A percentile compares a stretch with the other conserved stretches of the same genome.
Evolutionary conservation across 2,888 invertebrate species (phyloP).

Genomic region (Trachelus iudaicus): DNA sequence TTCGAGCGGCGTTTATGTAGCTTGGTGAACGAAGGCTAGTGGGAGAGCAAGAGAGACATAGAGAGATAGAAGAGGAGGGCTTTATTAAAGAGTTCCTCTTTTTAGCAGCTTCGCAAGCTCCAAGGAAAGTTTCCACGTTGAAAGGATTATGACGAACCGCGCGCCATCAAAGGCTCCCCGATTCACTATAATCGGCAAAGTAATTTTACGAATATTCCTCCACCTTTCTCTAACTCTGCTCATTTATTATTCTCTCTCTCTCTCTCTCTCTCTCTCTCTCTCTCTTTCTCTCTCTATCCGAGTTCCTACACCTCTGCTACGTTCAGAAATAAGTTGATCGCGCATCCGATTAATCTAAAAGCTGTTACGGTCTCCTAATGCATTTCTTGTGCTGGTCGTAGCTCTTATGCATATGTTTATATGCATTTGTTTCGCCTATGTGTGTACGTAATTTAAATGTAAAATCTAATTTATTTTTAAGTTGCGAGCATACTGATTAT

Average conservation of each 20-base stretch:
- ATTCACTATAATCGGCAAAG: slow-evolving; percentile 39
- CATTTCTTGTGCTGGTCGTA: too few relatives aligned
- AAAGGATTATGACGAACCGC: slow-evolving; percentile 42
- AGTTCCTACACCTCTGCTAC: background rate
- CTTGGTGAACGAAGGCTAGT: slow-evolving; percentile 10
- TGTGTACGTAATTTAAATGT: too few relatives aligned
- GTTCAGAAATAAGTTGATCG: too few relatives aligned
- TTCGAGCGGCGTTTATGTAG: slow-evolving; percentile 3
- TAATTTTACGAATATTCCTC: slow-evolving; percentile 39
- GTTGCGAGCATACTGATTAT: too few relatives aligned
- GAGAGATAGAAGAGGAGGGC: slow-evolving; percentile 16
- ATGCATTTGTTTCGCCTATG: too few relatives aligned
- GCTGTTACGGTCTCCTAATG: too few relatives aligned
- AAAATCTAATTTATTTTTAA: too few relatives aligned
- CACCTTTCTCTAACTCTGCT: background rate
- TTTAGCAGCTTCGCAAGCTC: slow-evolving; percentile 19
- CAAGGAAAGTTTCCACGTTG: slow-evolving; percentile 30
- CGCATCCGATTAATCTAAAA: too few relatives aligned
- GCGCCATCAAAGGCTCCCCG: slow-evolving; percentile 30
- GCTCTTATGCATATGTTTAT: too few relatives aligned
- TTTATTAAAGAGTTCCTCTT: slow-evolving; percentile 28
- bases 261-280: background rate
- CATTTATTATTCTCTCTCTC: background rate
- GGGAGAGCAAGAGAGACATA: slow-evolving; percentile 1
- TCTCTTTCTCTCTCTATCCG: background rate